Conservation (phyloP, 1,140 invertebrate species). For the Bradysia coprophila region DNA sequence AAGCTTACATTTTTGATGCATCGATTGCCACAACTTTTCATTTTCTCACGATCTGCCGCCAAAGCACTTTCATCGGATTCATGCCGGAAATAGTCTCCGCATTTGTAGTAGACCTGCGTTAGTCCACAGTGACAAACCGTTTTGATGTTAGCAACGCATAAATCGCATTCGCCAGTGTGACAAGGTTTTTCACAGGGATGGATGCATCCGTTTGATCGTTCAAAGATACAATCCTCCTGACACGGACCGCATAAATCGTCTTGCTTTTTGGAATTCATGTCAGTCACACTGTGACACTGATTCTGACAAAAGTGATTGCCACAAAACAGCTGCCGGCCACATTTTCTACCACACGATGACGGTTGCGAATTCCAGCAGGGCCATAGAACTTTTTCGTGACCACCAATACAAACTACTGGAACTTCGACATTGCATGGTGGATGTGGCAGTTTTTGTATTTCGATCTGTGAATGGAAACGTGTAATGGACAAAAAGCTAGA, state of each 20-base stretch:
- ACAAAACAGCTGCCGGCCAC: constrained; percentile 48
- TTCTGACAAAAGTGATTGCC: constrained; percentile 60
- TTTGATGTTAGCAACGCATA: constrained; percentile 52
- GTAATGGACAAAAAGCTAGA: too few relatives aligned
- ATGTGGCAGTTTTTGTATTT: constrained; percentile 47
- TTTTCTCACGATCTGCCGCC: constrained; percentile 12
- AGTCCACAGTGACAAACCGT: constrained; percentile 64
- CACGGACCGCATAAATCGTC: constrained; percentile 42
- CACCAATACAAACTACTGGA: constrained; percentile 56
- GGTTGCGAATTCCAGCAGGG: constrained; percentile 54
- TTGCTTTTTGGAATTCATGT: constrained; percentile 17
- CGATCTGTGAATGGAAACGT: constrained; percentile 26
- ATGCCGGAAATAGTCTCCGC: constrained; percentile 38
- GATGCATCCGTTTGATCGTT: constrained; percentile 52
- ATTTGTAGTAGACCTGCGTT: constrained; percentile 51
- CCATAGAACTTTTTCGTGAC: constrained; percentile 56
- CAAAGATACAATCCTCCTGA: constrained; percentile 42
- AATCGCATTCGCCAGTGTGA: constrained; percentile 47
- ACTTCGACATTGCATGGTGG: constrained; percentile 51
- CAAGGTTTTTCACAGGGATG: constrained; percentile 61
- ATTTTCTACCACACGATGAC: constrained; percentile 51
- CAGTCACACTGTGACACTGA: constrained; percentile 46
- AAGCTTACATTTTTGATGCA: constrained; percentile 66
- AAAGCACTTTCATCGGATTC: constrained; percentile 23
- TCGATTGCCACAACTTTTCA: constrained; percentile 34